phyloP scores from a whole-genome alignment of 2,113 vertebrate species.

The Ibidorhyncha struthersii region DNA sequence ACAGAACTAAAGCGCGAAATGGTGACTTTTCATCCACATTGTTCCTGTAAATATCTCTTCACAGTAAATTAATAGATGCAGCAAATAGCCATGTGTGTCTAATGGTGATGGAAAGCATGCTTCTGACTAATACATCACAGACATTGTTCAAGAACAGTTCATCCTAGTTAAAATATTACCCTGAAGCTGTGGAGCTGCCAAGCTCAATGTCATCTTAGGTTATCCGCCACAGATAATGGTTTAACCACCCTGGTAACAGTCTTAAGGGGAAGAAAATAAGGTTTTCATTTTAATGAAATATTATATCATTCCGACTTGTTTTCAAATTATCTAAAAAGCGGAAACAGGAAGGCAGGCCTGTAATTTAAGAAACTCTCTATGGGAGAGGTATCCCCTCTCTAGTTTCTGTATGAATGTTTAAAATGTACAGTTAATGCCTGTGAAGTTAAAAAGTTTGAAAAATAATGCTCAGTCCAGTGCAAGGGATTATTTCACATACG shows the following conservation, averaged over 20 bases:
- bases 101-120: conserved; percentile 62
- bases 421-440: neutral
- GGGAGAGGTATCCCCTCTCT: neutral
- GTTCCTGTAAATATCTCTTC: conserved; percentile 40
- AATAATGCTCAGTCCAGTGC: neutral
- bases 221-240: conserved; percentile 30
- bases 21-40: conserved; percentile 19
- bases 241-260: conserved; percentile 8
- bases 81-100: conserved; percentile 56
- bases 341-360: neutral
- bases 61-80: conserved; percentile 67
- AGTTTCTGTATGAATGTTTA: neutral
- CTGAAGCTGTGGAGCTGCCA: conserved; percentile 51
- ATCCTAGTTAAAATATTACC: conserved; percentile 63
- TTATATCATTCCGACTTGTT: neutral
- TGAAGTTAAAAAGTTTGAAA: neutral
- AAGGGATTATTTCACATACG: neutral
- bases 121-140: conserved; percentile 58
- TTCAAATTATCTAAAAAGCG: neutral
- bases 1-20: neutral
- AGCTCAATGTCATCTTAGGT: conserved; percentile 64
- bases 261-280: conserved; percentile 2
- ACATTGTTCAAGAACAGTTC: conserved; percentile 62
- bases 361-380: neutral
- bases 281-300: neutral